Base-by-base conservation (phyloP, 1,140 invertebrate species). In the Pseudomyrmex flavicornis region DNA sequence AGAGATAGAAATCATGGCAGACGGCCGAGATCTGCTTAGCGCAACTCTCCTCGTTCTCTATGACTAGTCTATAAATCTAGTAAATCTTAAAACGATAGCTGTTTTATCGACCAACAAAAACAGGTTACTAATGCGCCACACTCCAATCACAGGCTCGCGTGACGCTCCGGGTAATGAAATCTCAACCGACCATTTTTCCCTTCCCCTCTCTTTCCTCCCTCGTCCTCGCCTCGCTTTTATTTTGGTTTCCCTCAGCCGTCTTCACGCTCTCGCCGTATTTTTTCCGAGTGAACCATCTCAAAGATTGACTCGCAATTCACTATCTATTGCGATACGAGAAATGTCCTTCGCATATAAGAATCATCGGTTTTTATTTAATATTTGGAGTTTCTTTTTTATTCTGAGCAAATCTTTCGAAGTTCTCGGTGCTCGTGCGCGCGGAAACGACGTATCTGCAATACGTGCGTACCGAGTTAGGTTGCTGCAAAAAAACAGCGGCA, bases 61-160 rank as follows among this genome's bases (percentile, higher is more conserved):
- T 90, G 90, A 90, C 90, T 83, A 87, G 89, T 91, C 91, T 90
- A 92, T 93, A 92, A 93, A 93, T 93, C 91, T 90, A 90, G 84
- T 85, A 87, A 91, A 92, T 92, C 89, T 90, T 88, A 88, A 89
- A 91, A 85, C 90, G 91, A 92, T 91, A 88, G 85, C 84, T 84
- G 89, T 90, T 92, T 93, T 92, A 92, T 92, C 92, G 89, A 79
- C 74, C 80, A 89, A 89, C 91, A 91, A 93, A 91, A 93, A 92
- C 92, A 92, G 91, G 91, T 92, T 93, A 88, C 89, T 92, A 91
- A 93, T 92, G 89, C 89, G 76, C 80, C 84, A 79, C 58, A 82
- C 85, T 88, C 89, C 91, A 89, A 91, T 92, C 88, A 50, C 56
- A 68, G 15, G 72, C 82, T 92, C 79, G 92, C 88, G 91, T 89